Percentiles rank a stretch among this genome's conserved stretches.
phyloP scores from a whole-genome alignment of 2,797 vertebrate species.

The Etheostoma nigrum region DNA sequence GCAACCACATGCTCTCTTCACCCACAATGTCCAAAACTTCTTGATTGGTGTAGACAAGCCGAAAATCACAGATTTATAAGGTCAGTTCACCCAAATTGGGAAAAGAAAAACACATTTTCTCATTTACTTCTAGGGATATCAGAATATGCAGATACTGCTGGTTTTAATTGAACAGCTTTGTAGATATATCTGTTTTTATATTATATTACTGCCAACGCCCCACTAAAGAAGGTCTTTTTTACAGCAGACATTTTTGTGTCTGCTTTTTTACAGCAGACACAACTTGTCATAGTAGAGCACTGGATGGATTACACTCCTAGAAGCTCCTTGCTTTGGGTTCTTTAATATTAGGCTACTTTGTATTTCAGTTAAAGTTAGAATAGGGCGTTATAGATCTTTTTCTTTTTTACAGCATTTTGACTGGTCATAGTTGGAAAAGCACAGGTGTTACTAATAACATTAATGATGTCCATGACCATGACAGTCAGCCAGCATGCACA shows the following conservation, averaged over 20 bases:
- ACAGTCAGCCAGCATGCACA: background rate
- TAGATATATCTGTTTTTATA: background rate
- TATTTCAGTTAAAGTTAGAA: background rate
- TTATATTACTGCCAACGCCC: background rate
- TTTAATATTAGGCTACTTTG: background rate
- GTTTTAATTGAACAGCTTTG: background rate
- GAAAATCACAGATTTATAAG: background rate
- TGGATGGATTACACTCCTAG: background rate
- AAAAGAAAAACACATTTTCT: background rate
- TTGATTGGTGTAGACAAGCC: slow-evolving; percentile 5
- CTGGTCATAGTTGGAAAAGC: background rate
- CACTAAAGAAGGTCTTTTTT: background rate
- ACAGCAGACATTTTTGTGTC: background rate
- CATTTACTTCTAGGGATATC: background rate
- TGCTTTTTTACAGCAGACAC: background rate
- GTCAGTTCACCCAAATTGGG: slow-evolving; percentile 2
- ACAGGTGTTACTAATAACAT: background rate
- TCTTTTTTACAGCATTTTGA: background rate
- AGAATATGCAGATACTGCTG: background rate
- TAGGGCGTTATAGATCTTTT: background rate
- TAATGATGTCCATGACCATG: background rate
- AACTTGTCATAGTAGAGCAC: background rate
- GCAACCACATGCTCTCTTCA: slow-evolving; percentile 49
- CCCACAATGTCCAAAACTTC: background rate
- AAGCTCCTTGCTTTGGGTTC: background rate